Base-by-base conservation (phyloP, 2,888 invertebrate species). In the Serrognathus titanus region DNA sequence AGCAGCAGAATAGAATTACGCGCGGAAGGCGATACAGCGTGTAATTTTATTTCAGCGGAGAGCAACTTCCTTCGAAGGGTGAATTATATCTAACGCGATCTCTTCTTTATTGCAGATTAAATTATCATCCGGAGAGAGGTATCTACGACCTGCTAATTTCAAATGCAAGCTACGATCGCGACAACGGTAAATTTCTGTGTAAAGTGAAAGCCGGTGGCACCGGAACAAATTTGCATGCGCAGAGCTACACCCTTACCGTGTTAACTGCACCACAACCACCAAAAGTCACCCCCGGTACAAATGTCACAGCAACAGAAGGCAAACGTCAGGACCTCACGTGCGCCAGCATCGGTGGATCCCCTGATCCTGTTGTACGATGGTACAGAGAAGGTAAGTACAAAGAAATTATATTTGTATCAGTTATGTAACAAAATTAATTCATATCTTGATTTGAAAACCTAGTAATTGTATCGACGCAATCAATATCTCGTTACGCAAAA, bases 121-220 rank as follows among this genome's bases (percentile, higher is more conserved):
- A 89, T 72, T 90, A 87, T 76, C 85, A 86, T 63, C 91, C 92
- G 41, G 83, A 83, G 57, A 85, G 87, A 60, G 95, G 96, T 58
- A 84, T 86, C 39, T 97, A 95, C 81, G 94, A 96, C 79, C 82
- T 97, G 69, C 83, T 89, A 76, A 94, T 97, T 70, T 85, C 88
- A 63, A 92, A 92, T 75, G 92, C 94, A 48, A 90, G 92, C 50
- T 96, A 94, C 80, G 92, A 89, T 73, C 83, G 91, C 13, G 95
- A 94, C 81, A 94, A 94, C 78, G 95, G 94, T 52, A 86, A 88
- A 70, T 96, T 94, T 81, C 94, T 92, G 80, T 97, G 95, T 78
- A 88, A 89, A 69, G 88, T 89, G 71, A 92, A 88, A 81, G 92
- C 86, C 60, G 88, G 84, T 68, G 93, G 89, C 63, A 91, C 91